Evolutionary conservation across 2,888 invertebrate genomes (phyloP), one percentile per base, ranked within the genome.

Genomic region (Epiblema foenella): DNA sequence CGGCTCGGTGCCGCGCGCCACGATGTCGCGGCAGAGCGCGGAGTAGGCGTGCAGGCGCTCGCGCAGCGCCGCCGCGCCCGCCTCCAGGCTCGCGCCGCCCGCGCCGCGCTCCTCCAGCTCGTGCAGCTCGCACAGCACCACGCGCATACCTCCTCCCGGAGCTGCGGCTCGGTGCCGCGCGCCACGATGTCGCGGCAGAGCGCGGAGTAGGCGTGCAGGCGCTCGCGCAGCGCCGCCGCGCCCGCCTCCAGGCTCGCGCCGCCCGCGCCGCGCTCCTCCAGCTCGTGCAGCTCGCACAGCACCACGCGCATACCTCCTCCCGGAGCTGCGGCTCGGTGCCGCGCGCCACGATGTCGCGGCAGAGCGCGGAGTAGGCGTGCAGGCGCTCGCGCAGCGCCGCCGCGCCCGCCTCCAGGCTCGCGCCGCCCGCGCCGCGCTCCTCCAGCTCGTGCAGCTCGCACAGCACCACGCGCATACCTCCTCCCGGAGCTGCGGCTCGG

Each of bases 371-470:
- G 87, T 98, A 97, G 60, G 95, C 95, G 76, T 95, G 95, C 77
- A 99, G 92, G 64, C 97, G 95, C 74, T 95, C 94, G 62, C 95
- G 94, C 75, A 98, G 90, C 77, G 95, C 75, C 12, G 70, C 75
- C 77, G 76, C 77, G 74, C 75, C 95, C 77, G 93, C 94, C 93
- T 94, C 65, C 91, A 94, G 76, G 91, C 90, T 77, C 90, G 92
- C 18, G 11, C 58, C 56, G 39, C 59, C 59, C 18, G 42, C 95
- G 95, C 39, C 60, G 58, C 95, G 94, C 80, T 96, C 96, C 90
- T 98, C 97, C 65, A 98, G 89, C 79, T 96, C 96, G 85, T 96
- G 95, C 77, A 99, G 95, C 75, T 98, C 97, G 98, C 99, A 99
- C 81, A 98, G 94, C 75, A 99, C 94, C 37, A n/a, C n/a, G n/a